Conservation (phyloP, 2,113 vertebrate species). For the Heteronetta atricapilla region DNA sequence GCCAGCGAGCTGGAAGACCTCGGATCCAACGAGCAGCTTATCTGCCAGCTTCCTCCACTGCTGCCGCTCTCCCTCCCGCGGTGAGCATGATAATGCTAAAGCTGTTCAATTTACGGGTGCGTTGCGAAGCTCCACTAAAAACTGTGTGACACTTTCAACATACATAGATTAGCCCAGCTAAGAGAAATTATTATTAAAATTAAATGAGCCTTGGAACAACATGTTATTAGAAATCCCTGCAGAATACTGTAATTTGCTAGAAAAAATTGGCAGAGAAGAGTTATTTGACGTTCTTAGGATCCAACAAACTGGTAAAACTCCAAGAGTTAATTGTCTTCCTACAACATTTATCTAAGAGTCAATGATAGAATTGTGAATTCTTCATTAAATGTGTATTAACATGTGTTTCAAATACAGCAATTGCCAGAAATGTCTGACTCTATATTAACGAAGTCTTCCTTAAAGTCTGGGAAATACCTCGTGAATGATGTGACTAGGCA, state of each 20-base stretch:
- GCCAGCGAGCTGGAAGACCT: not conserved
- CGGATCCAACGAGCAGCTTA: not conserved
- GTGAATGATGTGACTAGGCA: not conserved
- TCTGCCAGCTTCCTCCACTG: not conserved
- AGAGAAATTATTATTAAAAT: constrained; percentile 29
- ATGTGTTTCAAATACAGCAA: not conserved
- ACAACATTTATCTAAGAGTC: not conserved
- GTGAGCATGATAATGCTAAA: accelerated
- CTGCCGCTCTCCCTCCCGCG: not conserved
- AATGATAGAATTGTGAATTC: not conserved
- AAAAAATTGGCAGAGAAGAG: not conserved
- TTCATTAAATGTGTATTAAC: constrained; percentile 34
- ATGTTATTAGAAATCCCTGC: not conserved
- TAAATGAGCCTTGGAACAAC: constrained; percentile 13
- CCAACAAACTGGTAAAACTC: not conserved
- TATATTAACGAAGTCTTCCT: not conserved
- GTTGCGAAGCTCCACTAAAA: not conserved
- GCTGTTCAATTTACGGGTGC: not conserved
- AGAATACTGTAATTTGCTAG: constrained; percentile 10
- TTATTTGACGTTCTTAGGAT: not conserved
- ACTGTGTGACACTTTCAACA: not conserved
- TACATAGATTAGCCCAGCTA: not conserved
- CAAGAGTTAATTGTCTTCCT: constrained; percentile 28
- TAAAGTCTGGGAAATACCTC: not conserved
- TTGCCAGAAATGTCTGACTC: constrained; percentile 4